Evolutionary conservation across 1,140 invertebrate species (phyloP).

Genomic region (Harpegnathos saltator): DNA sequence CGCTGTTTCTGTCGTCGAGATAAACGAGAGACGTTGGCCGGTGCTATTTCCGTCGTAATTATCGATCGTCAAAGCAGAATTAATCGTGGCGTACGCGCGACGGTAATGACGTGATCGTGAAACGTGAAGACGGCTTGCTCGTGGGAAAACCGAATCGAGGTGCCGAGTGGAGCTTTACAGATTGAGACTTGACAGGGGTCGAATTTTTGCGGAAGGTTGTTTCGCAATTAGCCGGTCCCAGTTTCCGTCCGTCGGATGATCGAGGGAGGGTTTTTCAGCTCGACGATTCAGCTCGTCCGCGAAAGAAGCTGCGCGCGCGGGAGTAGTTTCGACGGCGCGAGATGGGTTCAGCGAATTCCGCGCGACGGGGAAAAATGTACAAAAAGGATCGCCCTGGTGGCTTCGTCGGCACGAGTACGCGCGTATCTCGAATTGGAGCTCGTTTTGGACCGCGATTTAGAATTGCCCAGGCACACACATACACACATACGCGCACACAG

Average conservation of each 20-base stretch:
- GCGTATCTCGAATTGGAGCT: slow-evolving; percentile 16
- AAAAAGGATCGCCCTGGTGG: slow-evolving; percentile 45
- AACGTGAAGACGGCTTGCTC: background rate
- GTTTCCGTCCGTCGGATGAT: slow-evolving; percentile 37
- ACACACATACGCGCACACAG: too few species aligned
- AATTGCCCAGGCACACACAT: slow-evolving; percentile 41
- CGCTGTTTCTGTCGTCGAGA: background rate
- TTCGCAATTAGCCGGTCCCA: too few species aligned
- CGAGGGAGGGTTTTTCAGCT: slow-evolving; percentile 48
- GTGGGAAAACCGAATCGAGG: background rate
- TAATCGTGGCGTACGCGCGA: background rate
- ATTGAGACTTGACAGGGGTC: too few species aligned
- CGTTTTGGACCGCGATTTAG: slow-evolving; percentile 66
- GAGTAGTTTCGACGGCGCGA: slow-evolving; percentile 15
- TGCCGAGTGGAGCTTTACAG: background rate
- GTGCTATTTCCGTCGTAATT: background rate
- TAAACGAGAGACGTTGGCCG: background rate
- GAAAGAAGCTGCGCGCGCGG: background rate
- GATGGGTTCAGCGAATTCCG: slow-evolving; percentile 6
- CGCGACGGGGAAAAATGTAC: slow-evolving; percentile 37
- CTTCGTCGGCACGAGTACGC: slow-evolving; percentile 26
- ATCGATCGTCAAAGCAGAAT: background rate
- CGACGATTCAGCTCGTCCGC: slow-evolving; percentile 23
- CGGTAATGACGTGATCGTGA: background rate
- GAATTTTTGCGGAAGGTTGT: too few species aligned